Evolutionary conservation across 2,113 vertebrate genomes (phyloP), one percentile per base, ranked within the genome.

Genomic region (Tapirus terrestris): DNA sequence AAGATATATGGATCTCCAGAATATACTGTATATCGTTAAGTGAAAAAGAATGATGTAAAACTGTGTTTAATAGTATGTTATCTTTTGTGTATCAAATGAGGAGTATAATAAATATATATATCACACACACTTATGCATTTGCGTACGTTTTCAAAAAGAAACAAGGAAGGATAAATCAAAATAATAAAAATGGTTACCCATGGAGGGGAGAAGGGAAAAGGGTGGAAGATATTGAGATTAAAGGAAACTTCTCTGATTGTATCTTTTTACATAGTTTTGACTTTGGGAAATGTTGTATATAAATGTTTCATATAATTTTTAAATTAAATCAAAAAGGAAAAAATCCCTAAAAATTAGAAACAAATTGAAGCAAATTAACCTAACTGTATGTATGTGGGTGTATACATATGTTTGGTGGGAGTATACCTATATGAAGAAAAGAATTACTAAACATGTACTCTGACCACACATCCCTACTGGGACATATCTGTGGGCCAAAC

Each of bases 131-230:
- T 81, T 18, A 82, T 33, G 8, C n/a, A 72, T 84, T 84, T 94
- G 8, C 21, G 13, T 39, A 82, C 91, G 39, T 75, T 60, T 95
- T 76, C 36, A 91, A 65, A 96, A 81, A 94, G 36, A 95, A 91
- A 87, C 58, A 94, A 86, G 31, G 67, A 85, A 91, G 67, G 87
- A 94, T 48, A 88, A 86, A 95, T 91, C 65, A 72, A 68, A 89
- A 56, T 67, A 87, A 92, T 94, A 96, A 95, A 93, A 97, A 89
- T 58, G 29, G 48, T 43, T 51, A 51, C n/a, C 73, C 51, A 36
- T 51, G 20, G 9, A 27, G 53, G 25, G 21, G 39, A 23, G 70
- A 77, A 89, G 8, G 8, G 36, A 48, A 89, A 6, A 51, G 18
- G 43, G 12, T 36, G 43, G n/a, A 70, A 11, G 14, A 70, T 63